phyloP scores from a whole-genome alignment of 1,140 invertebrate genomes.

The Ips typographus region DNA sequence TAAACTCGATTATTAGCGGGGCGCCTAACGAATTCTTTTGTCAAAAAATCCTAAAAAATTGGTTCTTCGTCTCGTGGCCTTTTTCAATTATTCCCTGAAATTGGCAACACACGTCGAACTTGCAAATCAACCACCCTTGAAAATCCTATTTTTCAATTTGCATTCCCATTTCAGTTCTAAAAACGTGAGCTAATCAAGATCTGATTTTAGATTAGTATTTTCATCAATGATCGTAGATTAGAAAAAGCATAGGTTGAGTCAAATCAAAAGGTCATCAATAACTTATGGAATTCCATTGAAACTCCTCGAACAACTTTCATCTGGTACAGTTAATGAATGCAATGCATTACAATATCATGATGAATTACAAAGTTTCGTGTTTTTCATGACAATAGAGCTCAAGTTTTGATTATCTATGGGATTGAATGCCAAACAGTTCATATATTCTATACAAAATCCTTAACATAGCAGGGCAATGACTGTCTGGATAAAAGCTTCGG shows the following conservation, averaged over 20 bases:
- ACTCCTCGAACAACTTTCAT: background rate
- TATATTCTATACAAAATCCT: background rate
- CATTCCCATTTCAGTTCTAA: too few relatives aligned
- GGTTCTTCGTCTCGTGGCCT: too few relatives aligned
- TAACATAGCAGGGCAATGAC: background rate
- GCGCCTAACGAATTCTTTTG: too few relatives aligned
- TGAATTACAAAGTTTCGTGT: conserved; percentile 2
- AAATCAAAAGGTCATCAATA: background rate
- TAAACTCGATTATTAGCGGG: too few relatives aligned
- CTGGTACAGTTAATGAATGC: background rate
- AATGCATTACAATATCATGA: background rate
- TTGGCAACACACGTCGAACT: too few relatives aligned
- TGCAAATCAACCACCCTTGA: too few relatives aligned
- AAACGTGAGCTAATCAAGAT: too few relatives aligned
- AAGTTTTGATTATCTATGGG: background rate
- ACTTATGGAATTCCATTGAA: background rate
- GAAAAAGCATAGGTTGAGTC: background rate
- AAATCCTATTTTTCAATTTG: too few relatives aligned
- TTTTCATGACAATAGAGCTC: background rate
- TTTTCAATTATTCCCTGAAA: too few relatives aligned
- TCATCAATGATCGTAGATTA: background rate
- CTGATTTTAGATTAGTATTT: background rate
- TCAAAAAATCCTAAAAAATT: too few relatives aligned
- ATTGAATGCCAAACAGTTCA: background rate
- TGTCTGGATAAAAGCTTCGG: background rate